phyloP scores from a whole-genome alignment of 2,797 vertebrate species.

The Acrossocheilus fasciatus region DNA sequence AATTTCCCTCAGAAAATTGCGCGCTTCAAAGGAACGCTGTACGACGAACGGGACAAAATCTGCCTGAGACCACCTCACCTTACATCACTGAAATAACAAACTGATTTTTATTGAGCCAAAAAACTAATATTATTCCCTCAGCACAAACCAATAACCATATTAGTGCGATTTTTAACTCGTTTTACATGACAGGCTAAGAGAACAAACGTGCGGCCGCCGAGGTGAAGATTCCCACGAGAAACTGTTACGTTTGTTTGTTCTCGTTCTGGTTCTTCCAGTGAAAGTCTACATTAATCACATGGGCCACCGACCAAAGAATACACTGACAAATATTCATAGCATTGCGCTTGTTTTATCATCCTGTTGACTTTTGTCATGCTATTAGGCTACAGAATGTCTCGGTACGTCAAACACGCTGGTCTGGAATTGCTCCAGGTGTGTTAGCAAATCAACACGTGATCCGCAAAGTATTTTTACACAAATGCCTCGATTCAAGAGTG shows the following conservation, averaged over 20 bases:
- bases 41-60: constrained; percentile 50
- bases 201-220: background rate
- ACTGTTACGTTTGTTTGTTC: constrained; percentile 49
- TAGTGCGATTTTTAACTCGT: constrained; percentile 62
- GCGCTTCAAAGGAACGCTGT: constrained; percentile 60
- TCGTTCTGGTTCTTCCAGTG: constrained; percentile 20
- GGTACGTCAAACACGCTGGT: constrained; percentile 20
- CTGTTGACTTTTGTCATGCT: constrained; percentile 32
- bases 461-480: constrained; percentile 13
- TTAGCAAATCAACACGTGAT: constrained; percentile 7
- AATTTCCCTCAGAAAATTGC: constrained; percentile 68
- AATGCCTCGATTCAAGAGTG: background rate
- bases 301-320: constrained; percentile 27
- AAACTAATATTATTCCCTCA: constrained; percentile 69
- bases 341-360: constrained; percentile 11
- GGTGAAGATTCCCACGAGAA: constrained; percentile 66
- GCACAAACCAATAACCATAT: constrained; percentile 66
- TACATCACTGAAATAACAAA: constrained; percentile 56
- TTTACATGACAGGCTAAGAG: background rate
- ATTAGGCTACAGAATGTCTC: constrained; percentile 13
- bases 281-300: constrained; percentile 27
- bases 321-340: constrained; percentile 51
- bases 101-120: constrained; percentile 57
- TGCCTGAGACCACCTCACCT: constrained; percentile 29
- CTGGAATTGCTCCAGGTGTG: constrained; percentile 29